phyloP scores from a whole-genome alignment of 1,140 invertebrate species.

The Leptopilina boulardi region DNA sequence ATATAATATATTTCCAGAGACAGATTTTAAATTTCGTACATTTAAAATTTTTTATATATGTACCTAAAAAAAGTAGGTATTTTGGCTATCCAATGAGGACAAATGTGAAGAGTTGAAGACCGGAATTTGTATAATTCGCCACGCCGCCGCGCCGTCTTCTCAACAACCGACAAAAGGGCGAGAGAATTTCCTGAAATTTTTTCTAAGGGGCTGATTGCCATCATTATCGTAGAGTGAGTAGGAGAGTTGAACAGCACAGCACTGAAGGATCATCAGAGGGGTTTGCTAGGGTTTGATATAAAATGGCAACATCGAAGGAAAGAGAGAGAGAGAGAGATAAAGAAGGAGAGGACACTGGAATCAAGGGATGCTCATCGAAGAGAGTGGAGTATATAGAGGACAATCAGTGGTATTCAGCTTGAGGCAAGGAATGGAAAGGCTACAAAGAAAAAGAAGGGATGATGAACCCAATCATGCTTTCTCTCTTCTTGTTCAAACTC shows the following conservation, averaged over 20 bases:
- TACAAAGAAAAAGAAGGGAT: conserved; percentile 42
- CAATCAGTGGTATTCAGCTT: conserved; percentile 73
- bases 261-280: conserved; percentile 50
- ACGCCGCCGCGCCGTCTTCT: conserved; percentile 45
- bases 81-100: conserved; percentile 39
- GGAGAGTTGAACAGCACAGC: conserved; percentile 59
- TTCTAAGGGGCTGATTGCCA: conserved; percentile 76
- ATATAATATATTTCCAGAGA: no score
- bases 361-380: conserved; percentile 38
- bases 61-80: no score
- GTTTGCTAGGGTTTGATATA: conserved; percentile 36
- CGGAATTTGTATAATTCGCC: conserved; percentile 75
- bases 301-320: conserved; percentile 39
- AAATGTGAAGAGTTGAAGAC: conserved; percentile 67
- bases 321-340: conserved; percentile 36
- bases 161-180: conserved; percentile 74
- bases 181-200: conserved; percentile 77
- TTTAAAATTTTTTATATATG: no score
- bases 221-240: conserved; percentile 76
- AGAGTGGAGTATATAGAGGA: conserved; percentile 61
- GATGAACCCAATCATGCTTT: conserved; percentile 38
- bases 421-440: conserved; percentile 61
- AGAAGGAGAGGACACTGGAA: conserved; percentile 40
- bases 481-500: conserved; percentile 39
- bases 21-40: no score